phyloP scores from a whole-genome alignment of 2,797 vertebrate species.

The Rhincodon typus region DNA sequence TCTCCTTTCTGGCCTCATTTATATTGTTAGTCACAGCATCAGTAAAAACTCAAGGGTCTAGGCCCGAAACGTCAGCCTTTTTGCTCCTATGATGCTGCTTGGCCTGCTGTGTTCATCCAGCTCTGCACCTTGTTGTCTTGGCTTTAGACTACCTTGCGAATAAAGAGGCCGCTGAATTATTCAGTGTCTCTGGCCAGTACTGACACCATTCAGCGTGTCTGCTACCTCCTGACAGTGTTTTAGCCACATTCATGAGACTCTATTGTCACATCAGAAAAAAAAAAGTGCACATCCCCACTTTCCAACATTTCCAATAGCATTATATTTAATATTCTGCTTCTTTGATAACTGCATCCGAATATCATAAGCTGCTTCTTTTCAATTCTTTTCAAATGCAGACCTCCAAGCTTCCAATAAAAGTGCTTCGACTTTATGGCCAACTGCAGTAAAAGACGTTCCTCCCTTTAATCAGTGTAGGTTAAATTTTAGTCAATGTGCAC shows the following conservation, averaged over 20 bases:
- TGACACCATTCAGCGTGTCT: not conserved
- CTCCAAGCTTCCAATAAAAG: not conserved
- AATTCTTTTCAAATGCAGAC: not conserved
- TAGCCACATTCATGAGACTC: not conserved
- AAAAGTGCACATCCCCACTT: not conserved
- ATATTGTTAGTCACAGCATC: no score
- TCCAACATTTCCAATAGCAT: not conserved
- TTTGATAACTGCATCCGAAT: not conserved
- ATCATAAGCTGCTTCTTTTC: not conserved
- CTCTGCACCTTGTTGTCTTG: no score
- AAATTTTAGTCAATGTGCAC: not conserved
- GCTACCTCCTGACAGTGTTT: not conserved
- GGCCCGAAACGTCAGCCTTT: no score
- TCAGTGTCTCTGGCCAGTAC: no score
- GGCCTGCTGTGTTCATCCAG: no score
- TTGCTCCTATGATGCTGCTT: no score
- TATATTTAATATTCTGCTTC: not conserved
- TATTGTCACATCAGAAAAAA: not conserved
- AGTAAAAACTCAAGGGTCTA: no score
- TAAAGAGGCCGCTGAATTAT: no score
- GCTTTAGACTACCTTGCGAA: no score
- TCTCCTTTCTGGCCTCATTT: no score
- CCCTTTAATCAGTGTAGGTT: not conserved
- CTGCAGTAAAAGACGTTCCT: not conserved
- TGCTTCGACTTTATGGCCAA: not conserved